Percentiles rank a stretch among this genome's conserved stretches.
Conservation (phyloP, 2,797 vertebrate species). For the Rachycentron canadum region DNA sequence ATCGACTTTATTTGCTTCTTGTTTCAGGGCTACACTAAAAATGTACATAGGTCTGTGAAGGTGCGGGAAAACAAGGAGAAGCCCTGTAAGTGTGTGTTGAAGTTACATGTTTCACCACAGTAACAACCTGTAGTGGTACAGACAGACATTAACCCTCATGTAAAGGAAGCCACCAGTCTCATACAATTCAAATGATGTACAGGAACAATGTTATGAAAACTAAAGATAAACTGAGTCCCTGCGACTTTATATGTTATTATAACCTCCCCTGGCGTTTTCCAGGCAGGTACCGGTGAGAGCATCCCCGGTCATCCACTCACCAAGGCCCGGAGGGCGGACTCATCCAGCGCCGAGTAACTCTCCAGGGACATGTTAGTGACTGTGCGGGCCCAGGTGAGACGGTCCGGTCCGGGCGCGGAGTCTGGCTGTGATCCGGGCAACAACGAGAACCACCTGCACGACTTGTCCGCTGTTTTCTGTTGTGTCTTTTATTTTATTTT, state of each 20-base stretch:
- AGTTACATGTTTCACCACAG: neutral
- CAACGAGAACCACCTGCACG: constrained; percentile 68
- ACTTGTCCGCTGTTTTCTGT: neutral
- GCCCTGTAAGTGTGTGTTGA: neutral
- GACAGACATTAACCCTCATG: neutral
- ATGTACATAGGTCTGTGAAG: neutral
- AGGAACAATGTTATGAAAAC: neutral
- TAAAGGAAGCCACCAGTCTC: neutral
- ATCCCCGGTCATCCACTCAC: constrained; percentile 79
- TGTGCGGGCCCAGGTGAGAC: constrained; percentile 50
- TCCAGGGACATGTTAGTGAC: constrained; percentile 84
- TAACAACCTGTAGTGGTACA: neutral
- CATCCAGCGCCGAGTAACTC: constrained; percentile 88
- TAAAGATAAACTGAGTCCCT: neutral
- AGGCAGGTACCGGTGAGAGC: neutral
- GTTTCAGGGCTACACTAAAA: neutral
- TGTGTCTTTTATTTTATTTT: neutral
- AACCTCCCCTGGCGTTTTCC: neutral
- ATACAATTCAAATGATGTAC: neutral
- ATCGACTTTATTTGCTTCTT: no score
- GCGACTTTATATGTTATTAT: neutral
- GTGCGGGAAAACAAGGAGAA: neutral
- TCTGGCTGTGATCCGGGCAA: neutral
- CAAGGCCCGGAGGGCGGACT: constrained; percentile 88
- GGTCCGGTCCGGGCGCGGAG: neutral